Percentiles rank a stretch among this genome's conserved stretches.
These are phyloP conservation scores for Andinoacara biseriatus DNA, from an alignment of 2,113 vertebrate genomes.

Conservation along the genomic window DNA sequence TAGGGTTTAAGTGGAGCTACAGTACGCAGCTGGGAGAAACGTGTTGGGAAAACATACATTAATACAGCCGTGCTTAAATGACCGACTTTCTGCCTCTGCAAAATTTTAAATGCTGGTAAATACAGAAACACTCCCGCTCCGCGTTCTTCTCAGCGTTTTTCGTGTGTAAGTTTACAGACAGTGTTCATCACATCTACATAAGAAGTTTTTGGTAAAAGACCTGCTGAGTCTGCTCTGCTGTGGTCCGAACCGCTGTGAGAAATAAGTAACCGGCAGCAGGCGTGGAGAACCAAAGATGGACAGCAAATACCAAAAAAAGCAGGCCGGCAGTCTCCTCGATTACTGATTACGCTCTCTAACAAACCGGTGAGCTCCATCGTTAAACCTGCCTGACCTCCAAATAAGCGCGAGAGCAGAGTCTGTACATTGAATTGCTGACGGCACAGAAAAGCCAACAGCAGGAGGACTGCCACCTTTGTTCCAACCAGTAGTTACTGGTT, in stretches of 20 bases:
- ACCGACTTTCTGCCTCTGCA: no score
- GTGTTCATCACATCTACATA: neutral
- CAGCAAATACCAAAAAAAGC: neutral
- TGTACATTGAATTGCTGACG: constrained; percentile 29
- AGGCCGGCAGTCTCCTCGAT: neutral
- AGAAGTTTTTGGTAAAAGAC: neutral
- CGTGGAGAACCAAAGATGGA: neutral
- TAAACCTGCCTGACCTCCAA: neutral
- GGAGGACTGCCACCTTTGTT: constrained; percentile 40
- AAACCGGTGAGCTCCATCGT: neutral
- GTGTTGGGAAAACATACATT: fast-evolving
- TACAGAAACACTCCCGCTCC: neutral
- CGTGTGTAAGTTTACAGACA: neutral
- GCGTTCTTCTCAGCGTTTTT: neutral
- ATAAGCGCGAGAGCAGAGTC: neutral
- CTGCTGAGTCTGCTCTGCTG: neutral
- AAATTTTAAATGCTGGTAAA: neutral
- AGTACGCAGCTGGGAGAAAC: neutral
- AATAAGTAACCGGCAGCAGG: neutral
- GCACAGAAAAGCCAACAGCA: constrained; percentile 34
- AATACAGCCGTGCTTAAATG: neutral
- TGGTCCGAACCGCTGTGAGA: neutral
- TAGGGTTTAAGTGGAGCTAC: neutral
- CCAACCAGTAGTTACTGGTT: neutral
- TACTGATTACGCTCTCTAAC: neutral